phyloP scores from a whole-genome alignment of 2,888 invertebrate genomes.

The Ochropleura leucogaster region DNA sequence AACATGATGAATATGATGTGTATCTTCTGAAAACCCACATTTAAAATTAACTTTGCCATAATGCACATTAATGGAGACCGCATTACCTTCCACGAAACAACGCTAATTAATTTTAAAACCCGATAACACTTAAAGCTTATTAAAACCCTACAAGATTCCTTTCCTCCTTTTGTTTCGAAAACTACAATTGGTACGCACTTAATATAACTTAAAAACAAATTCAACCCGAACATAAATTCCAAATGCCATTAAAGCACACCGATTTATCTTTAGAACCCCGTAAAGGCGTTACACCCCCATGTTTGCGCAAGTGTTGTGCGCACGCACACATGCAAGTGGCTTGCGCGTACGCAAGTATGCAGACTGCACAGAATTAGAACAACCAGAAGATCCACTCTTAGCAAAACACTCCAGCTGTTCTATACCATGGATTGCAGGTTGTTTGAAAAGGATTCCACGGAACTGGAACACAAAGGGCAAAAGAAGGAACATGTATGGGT shows the following conservation, averaged over 20 bases:
- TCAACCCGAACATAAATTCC: conserved; percentile 84
- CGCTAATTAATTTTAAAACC: conserved; percentile 44
- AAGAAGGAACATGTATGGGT: too few species aligned
- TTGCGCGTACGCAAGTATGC: conserved; percentile 44
- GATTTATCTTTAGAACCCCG: conserved; percentile 79
- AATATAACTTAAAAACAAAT: conserved; percentile 80
- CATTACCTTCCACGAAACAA: conserved; percentile 26
- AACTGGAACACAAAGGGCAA: too few species aligned
- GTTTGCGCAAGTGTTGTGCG: conserved; percentile 86
- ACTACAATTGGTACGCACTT: conserved; percentile 70
- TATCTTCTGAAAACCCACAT: conserved; percentile 12
- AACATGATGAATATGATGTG: not conserved
- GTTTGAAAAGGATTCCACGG: too few species aligned
- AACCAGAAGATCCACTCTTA: not conserved
- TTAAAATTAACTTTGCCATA: conserved; percentile 19
- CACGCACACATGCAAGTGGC: conserved; percentile 59
- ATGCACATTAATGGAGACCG: conserved; percentile 8
- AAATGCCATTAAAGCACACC: conserved; percentile 86
- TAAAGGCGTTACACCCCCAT: conserved; percentile 75
- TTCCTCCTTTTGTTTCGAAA: conserved; percentile 57
- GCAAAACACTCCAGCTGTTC: not conserved
- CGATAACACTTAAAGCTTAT: conserved; percentile 54
- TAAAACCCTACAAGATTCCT: conserved; percentile 46
- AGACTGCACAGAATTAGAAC: conserved; percentile 5
- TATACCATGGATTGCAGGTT: too few species aligned